Evolutionary conservation across 2,797 vertebrate species (phyloP).

Genomic region (Streptopelia turtur): DNA sequence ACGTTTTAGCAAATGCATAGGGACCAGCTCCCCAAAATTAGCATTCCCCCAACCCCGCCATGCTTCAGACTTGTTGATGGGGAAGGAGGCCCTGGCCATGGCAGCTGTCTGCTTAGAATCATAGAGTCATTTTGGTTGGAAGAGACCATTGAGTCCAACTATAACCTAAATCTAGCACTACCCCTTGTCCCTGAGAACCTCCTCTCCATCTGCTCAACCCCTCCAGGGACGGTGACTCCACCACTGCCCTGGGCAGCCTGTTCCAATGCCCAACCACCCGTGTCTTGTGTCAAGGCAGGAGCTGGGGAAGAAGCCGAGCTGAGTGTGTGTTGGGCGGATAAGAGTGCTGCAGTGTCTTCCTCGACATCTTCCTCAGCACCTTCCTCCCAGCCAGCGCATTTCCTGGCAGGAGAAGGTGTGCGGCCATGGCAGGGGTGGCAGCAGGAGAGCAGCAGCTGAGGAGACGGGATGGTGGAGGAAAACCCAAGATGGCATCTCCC

Average conservation of each 20-base stretch:
- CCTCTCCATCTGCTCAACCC: too few species aligned
- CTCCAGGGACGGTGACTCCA: too few species aligned
- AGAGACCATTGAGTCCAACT: too few species aligned
- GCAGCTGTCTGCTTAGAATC: accelerated
- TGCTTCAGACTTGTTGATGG: not conserved
- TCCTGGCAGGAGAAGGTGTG: not conserved
- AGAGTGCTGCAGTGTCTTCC: not conserved
- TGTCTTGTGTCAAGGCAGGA: not conserved
- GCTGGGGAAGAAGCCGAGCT: not conserved
- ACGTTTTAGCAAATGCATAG: accelerated
- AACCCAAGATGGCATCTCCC: accelerated
- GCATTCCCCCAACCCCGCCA: accelerated
- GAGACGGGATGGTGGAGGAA: not conserved
- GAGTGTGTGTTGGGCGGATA: not conserved
- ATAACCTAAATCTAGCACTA: too few species aligned
- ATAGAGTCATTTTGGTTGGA: too few species aligned
- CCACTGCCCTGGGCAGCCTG: too few species aligned
- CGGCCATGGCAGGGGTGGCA: accelerated
- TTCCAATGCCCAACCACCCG: too few species aligned
- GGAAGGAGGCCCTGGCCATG: not conserved
- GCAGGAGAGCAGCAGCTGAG: not conserved
- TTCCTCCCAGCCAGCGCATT: not conserved
- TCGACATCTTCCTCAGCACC: not conserved
- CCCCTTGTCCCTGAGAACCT: too few species aligned
- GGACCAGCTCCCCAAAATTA: not conserved